Percentiles rank a stretch among this genome's conserved stretches.
These are phyloP conservation scores for Limnephilus auricula DNA, from an alignment of 2,888 invertebrate species.

Conservation along the genomic window DNA sequence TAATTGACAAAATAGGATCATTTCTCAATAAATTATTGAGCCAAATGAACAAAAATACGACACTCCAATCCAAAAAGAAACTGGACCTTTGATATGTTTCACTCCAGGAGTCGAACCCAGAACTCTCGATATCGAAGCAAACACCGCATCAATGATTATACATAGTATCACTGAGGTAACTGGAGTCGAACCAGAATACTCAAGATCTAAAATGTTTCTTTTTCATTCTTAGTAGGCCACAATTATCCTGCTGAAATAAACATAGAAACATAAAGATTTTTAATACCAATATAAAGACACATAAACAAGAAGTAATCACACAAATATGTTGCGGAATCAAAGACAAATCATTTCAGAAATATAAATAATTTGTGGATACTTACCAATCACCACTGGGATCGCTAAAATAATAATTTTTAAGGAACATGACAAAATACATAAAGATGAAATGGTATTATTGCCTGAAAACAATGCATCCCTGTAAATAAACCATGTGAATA, in stretches of 20 bases:
- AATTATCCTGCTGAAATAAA: neutral
- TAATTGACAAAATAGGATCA: slow-evolving; percentile 3
- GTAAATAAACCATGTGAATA: neutral
- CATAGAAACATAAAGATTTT: neutral
- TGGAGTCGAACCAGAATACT: neutral
- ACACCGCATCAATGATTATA: neutral
- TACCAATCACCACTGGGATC: neutral
- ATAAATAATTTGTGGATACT: neutral
- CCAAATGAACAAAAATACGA: neutral
- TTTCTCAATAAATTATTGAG: neutral
- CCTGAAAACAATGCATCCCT: neutral
- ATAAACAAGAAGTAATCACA: neutral
- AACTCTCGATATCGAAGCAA: neutral
- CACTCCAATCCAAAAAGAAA: neutral
- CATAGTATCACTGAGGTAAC: neutral
- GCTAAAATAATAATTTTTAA: neutral
- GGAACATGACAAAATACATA: neutral
- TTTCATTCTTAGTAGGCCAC: neutral
- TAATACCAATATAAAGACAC: neutral
- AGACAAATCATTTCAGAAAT: neutral
- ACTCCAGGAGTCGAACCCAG: neutral
- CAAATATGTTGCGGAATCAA: neutral
- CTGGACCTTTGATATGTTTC: neutral
- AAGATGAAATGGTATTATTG: neutral
- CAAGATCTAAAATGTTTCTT: neutral